These are phyloP conservation scores for Callipepla squamata DNA, from an alignment of 2,113 vertebrate species.

Conservation along the genomic window DNA sequence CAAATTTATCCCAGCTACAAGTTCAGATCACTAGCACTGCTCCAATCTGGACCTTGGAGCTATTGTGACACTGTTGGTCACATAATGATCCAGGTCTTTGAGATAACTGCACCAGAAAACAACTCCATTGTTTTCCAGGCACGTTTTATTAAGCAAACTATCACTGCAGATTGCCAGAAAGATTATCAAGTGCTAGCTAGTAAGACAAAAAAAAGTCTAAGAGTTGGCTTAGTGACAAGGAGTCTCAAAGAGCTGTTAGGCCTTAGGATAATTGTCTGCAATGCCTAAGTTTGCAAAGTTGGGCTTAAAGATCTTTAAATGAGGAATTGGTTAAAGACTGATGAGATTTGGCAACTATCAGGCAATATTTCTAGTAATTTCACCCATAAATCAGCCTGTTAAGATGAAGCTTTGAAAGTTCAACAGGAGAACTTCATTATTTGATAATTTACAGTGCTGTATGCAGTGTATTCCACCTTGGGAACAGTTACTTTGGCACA, in stretches of 20 bases:
- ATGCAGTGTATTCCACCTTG: slow-evolving; percentile 40
- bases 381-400: slow-evolving; percentile 55
- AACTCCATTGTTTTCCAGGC: slow-evolving; percentile 3
- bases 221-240: not conserved
- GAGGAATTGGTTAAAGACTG: slow-evolving; percentile 37
- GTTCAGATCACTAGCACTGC: not conserved
- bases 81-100: slow-evolving; percentile 29
- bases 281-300: slow-evolving; percentile 5
- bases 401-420: slow-evolving; percentile 61
- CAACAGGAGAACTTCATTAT: slow-evolving; percentile 62
- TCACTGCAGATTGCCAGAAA: slow-evolving; percentile 63
- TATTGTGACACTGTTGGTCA: slow-evolving; percentile 15
- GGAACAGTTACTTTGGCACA: slow-evolving; percentile 66
- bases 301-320: slow-evolving; percentile 37
- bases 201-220: not conserved
- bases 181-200: slow-evolving; percentile 40
- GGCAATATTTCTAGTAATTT: slow-evolving; percentile 55
- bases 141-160: slow-evolving; percentile 14
- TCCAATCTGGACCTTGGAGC: not conserved
- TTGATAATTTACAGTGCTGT: slow-evolving; percentile 52
- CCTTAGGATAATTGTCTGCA: slow-evolving; percentile 22
- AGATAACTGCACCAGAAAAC: slow-evolving; percentile 24
- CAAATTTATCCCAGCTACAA: not conserved
- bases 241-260: slow-evolving; percentile 2
- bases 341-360: slow-evolving; percentile 49